Evolutionary conservation across 2,888 invertebrate species (phyloP).

Genomic region (Drosophila yooni): DNA sequence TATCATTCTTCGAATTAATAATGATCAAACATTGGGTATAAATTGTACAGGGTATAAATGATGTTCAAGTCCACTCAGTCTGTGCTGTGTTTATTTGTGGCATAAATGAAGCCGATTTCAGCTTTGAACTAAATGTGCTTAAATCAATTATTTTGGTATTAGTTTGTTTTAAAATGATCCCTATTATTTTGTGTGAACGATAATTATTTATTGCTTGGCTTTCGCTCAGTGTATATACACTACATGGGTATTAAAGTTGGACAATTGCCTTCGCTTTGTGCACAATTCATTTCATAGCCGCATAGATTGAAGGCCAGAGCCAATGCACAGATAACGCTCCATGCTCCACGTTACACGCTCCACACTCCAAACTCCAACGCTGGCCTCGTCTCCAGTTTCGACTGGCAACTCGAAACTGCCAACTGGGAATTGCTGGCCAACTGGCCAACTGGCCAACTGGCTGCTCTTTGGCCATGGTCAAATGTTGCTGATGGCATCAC

Average conservation of each 20-base stretch:
- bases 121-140: background rate
- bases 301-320: constrained; percentile 68
- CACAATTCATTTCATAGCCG: constrained; percentile 41
- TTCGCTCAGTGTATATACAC: background rate
- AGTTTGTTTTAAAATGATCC: background rate
- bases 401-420: constrained; percentile 5
- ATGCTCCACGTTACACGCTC: constrained; percentile 5
- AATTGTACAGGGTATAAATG: background rate
- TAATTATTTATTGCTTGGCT: background rate
- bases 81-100: background rate
- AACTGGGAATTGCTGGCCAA: constrained; percentile 6
- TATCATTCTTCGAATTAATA: background rate
- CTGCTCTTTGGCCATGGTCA: constrained; percentile 52
- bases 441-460: constrained; percentile 24
- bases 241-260: background rate
- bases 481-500: constrained; percentile 71
- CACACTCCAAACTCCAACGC: constrained; percentile 3
- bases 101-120: background rate
- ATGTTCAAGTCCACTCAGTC: background rate
- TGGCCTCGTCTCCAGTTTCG: constrained; percentile 38
- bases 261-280: constrained; percentile 40
- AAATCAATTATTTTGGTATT: background rate
- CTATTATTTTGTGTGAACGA: background rate
- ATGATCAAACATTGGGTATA: background rate
- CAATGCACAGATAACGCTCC: constrained; percentile 63